Conservation (phyloP, 2,888 invertebrate species). For the Salpingus planirostris region DNA sequence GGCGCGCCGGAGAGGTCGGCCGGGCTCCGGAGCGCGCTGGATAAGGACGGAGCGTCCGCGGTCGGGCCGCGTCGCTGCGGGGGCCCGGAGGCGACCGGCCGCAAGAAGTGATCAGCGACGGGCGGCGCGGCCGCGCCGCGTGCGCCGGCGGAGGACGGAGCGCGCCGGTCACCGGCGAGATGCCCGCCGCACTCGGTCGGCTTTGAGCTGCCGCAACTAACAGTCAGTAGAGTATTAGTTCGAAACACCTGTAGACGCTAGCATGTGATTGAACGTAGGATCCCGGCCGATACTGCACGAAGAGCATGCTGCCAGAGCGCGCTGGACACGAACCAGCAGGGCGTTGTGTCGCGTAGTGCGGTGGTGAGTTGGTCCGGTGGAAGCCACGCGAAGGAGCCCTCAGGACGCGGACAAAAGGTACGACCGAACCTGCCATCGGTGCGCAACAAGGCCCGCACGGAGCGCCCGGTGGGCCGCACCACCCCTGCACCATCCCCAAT, state of each 20-base stretch:
- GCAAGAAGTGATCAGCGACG: constrained; percentile 39
- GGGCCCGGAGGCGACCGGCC: constrained; percentile 59
- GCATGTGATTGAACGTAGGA: constrained; percentile 40
- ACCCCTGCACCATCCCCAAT: too few species aligned
- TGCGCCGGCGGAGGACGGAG: too few species aligned
- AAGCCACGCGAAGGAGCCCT: too few species aligned
- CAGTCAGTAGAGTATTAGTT: constrained; percentile 45
- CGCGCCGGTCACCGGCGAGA: too few species aligned
- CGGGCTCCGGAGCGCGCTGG: constrained; percentile 20
- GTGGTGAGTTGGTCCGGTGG: constrained; percentile 11
- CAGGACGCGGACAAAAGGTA: neutral
- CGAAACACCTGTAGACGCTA: constrained; percentile 45
- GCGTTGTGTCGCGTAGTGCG: constrained; percentile 37
- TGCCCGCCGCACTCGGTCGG: constrained; percentile 31
- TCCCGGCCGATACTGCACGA: constrained; percentile 26
- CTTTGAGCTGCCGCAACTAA: constrained; percentile 39
- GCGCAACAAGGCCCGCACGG: too few species aligned
- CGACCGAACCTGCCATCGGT: too few species aligned
- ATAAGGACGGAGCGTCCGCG: constrained; percentile 31
- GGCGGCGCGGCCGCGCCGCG: too few species aligned
- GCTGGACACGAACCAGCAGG: constrained; percentile 33
- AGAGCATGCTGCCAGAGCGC: constrained; percentile 33
- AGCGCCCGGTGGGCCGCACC: too few species aligned
- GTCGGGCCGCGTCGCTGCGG: constrained; percentile 51
- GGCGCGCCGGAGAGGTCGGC: too few species aligned